These are phyloP conservation scores for Isurus oxyrinchus DNA, from an alignment of 2,113 vertebrate genomes.

Conservation along the genomic window DNA sequence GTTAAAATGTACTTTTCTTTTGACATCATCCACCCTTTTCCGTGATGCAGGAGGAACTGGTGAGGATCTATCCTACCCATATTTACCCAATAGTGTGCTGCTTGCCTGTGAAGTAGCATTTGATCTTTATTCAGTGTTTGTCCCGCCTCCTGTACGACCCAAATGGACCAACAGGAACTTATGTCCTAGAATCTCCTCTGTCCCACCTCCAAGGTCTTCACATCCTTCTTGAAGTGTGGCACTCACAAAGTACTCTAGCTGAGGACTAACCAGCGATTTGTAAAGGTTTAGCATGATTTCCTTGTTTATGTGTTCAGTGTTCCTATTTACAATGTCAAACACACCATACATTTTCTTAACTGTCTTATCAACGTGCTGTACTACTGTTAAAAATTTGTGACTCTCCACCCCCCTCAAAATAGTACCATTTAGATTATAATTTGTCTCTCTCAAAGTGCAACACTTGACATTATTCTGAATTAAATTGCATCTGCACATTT, in stretches of 20 bases:
- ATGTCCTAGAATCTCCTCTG: too few relatives aligned
- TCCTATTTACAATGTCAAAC: not conserved
- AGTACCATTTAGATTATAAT: not conserved
- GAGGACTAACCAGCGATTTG: too few relatives aligned
- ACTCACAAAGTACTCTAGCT: too few relatives aligned
- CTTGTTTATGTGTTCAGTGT: not conserved
- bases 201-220: too few relatives aligned
- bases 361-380: not conserved
- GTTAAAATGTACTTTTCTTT: not conserved
- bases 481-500: not conserved
- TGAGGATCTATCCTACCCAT: not conserved
- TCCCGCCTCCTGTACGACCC: not conserved
- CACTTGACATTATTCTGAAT: not conserved
- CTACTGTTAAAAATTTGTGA: not conserved
- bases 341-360: not conserved
- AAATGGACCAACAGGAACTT: not conserved
- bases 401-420: not conserved
- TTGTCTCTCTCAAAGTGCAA: not conserved
- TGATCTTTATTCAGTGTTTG: not conserved
- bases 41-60: not conserved
- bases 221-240: too few relatives aligned
- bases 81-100: not conserved
- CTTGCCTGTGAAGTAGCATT: not conserved
- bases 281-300: not conserved
- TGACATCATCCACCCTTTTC: not conserved